A percentile compares a stretch with the other conserved stretches of the same genome.
phyloP scores from a whole-genome alignment of 1,140 invertebrate genomes.

The Nebria ingens region DNA sequence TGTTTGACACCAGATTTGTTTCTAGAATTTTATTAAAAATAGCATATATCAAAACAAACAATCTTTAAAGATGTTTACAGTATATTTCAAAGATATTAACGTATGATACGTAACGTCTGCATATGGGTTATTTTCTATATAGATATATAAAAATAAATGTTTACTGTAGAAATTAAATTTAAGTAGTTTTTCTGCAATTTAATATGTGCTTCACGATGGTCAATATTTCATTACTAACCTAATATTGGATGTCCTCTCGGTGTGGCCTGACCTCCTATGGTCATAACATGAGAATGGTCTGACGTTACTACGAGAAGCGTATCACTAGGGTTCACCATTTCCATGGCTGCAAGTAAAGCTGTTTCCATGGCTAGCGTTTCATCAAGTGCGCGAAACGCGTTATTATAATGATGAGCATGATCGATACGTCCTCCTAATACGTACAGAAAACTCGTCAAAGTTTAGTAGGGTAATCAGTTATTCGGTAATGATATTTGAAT shows the following conservation, averaged over 20 bases:
- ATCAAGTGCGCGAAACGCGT: constrained; percentile 54
- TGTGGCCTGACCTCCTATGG: constrained; percentile 54
- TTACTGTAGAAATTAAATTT: too few species aligned
- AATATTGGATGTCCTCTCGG: constrained; percentile 55
- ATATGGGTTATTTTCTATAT: too few species aligned
- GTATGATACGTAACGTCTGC: too few species aligned
- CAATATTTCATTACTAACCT: constrained; percentile 40
- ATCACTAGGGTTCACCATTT: constrained; percentile 45
- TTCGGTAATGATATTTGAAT: too few species aligned
- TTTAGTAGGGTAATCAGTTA: too few species aligned
- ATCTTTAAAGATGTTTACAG: too few species aligned
- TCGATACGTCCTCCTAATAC: constrained; percentile 63
- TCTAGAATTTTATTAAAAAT: too few species aligned
- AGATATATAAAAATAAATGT: too few species aligned
- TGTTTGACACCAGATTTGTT: too few species aligned
- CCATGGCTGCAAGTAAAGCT: constrained; percentile 48
- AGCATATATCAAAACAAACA: too few species aligned
- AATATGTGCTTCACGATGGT: background rate
- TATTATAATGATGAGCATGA: constrained; percentile 63
- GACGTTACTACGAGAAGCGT: constrained; percentile 58
- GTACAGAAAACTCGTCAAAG: too few species aligned
- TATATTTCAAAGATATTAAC: too few species aligned
- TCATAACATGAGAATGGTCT: constrained; percentile 62
- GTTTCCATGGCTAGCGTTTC: constrained; percentile 57
- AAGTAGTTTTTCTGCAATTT: constrained; percentile 1